These are phyloP conservation scores for Chelon labrosus DNA, from an alignment of 2,797 vertebrate species.

Conservation along the genomic window DNA sequence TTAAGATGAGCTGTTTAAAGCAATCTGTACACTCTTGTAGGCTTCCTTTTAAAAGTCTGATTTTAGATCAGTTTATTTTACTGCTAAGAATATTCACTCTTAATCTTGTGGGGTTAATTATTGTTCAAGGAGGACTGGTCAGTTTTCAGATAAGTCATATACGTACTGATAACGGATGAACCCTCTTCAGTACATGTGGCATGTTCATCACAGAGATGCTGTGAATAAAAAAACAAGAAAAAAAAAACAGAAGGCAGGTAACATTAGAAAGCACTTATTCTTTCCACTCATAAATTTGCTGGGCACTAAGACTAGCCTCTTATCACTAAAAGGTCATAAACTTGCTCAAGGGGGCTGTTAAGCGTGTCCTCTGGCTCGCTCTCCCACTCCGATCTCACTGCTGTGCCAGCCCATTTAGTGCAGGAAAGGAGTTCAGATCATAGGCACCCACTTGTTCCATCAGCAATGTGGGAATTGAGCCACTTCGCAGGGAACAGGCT, in stretches of 20 bases:
- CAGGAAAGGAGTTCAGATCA: conserved; percentile 41
- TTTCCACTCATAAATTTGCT: conserved; percentile 73
- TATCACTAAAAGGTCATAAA: conserved; percentile 87
- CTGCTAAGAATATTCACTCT: too few species aligned
- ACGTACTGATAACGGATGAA: conserved; percentile 29
- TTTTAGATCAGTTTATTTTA: conserved; percentile 11
- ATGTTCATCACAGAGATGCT: conserved; percentile 32
- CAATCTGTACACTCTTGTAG: background rate
- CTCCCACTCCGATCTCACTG: conserved; percentile 42
- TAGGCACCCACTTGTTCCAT: conserved; percentile 42
- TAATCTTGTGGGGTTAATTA: conserved; percentile 42
- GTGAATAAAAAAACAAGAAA: conserved; percentile 28
- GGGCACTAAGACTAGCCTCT: conserved; percentile 78
- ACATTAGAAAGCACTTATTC: conserved; percentile 74
- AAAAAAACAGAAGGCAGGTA: conserved; percentile 51
- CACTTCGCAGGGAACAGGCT: background rate
- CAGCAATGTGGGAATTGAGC: conserved; percentile 34
- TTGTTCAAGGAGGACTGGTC: conserved; percentile 11
- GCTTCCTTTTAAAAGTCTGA: conserved; percentile 22
- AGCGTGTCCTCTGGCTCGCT: conserved; percentile 73
- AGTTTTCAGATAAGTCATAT: conserved; percentile 40
- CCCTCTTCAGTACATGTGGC: conserved; percentile 12
- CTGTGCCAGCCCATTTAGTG: conserved; percentile 60
- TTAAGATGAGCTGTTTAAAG: conserved; percentile 53
- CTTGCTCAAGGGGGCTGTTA: conserved; percentile 74